phyloP scores from a whole-genome alignment of 2,888 invertebrate genomes.

The Oscheius sp. region DNA sequence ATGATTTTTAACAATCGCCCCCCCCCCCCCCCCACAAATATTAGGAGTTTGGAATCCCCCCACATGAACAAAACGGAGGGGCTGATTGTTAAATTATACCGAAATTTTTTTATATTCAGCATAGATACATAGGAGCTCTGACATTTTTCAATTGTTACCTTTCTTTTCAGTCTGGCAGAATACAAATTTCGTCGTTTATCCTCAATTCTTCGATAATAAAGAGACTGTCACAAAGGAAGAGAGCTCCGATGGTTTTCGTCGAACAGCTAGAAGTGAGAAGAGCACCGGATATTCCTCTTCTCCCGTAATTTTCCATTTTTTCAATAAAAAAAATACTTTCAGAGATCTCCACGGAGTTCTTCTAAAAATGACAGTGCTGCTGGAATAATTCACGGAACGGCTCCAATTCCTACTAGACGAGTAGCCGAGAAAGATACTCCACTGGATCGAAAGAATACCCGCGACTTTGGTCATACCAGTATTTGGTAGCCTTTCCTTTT shows the following conservation, averaged over 20 bases:
- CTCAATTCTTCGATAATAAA: constrained; percentile 78
- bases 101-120: too few species aligned
- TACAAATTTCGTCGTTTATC: constrained; percentile 88
- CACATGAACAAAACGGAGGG: background rate
- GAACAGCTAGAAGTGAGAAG: constrained; percentile 26
- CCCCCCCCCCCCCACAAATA: too few species aligned
- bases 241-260: background rate
- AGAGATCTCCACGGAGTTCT: constrained; percentile 15
- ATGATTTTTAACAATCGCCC: too few species aligned
- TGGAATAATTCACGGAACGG: constrained; percentile 52
- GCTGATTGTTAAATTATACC: too few species aligned
- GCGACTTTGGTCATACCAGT: constrained; percentile 64
- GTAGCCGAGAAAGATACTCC: constrained; percentile 60
- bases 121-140: too few species aligned
- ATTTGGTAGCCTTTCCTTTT: constrained; percentile 49
- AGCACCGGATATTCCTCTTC: background rate
- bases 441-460: constrained; percentile 60
- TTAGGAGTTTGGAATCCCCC: too few species aligned
- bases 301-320: background rate
- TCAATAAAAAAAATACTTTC: background rate
- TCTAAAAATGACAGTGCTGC: constrained; percentile 41
- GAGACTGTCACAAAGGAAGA: constrained; percentile 20
- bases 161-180: constrained; percentile 79
- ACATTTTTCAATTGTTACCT: too few species aligned
- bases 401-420: constrained; percentile 31